These are phyloP conservation scores for Ramazzottius varieornatus DNA, from an alignment of 2,888 invertebrate genomes.

Conservation along the genomic window DNA sequence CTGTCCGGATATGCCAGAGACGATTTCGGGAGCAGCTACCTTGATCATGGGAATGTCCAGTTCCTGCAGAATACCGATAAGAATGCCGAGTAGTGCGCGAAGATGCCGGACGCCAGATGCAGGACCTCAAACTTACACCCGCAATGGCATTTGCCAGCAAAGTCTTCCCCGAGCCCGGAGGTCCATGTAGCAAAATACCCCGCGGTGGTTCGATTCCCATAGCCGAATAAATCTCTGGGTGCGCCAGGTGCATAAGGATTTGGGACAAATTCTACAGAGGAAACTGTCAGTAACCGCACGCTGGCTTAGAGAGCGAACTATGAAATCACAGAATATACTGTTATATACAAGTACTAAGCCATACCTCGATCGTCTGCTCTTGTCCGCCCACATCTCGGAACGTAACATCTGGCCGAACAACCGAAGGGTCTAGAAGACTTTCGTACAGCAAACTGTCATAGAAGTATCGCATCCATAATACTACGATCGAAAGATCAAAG, in stretches of 20 bases:
- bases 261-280: slow-evolving; percentile 35
- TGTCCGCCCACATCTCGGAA: not conserved
- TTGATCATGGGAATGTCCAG: slow-evolving; percentile 54
- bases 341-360: not conserved
- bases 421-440: not conserved
- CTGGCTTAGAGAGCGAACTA: too few species aligned
- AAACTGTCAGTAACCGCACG: not conserved
- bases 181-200: slow-evolving; percentile 75
- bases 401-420: not conserved
- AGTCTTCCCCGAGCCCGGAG: slow-evolving; percentile 64
- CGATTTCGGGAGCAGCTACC: slow-evolving; percentile 66
- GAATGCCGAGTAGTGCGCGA: slow-evolving; percentile 5
- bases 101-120: slow-evolving; percentile 2
- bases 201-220: slow-evolving; percentile 62
- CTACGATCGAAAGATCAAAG: too few species aligned
- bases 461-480: too few species aligned
- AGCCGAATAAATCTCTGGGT: slow-evolving; percentile 59
- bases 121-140: slow-evolving; percentile 22
- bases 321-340: too few species aligned
- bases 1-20: slow-evolving; percentile 80
- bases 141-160: slow-evolving; percentile 26
- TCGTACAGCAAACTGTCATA: too few species aligned
- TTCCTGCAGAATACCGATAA: slow-evolving; percentile 32
- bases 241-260: slow-evolving; percentile 53
- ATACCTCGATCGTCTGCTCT: not conserved